Evolutionary conservation across 2,113 vertebrate species (phyloP).

Genomic region (Cyanoramphus novaezelandiae): DNA sequence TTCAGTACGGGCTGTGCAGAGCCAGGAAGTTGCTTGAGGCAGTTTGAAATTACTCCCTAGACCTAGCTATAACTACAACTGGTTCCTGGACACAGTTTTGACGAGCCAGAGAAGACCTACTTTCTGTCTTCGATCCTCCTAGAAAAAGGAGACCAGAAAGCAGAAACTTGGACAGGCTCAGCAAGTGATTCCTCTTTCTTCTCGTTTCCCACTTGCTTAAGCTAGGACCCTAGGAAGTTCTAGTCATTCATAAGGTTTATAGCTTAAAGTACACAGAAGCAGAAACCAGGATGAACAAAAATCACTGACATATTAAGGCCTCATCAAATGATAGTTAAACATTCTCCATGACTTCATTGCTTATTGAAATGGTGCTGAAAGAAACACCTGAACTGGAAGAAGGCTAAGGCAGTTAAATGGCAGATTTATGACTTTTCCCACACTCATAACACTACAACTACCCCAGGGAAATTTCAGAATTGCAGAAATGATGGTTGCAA

Average conservation of each 20-base stretch:
- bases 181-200: not conserved
- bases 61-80: not conserved
- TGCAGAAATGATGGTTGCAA: not conserved
- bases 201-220: not conserved
- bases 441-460: not conserved
- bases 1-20: not conserved
- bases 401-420: not conserved
- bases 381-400: not conserved
- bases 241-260: not conserved
- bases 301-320: not conserved
- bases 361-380: not conserved
- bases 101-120: not conserved
- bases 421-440: not conserved
- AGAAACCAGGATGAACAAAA: not conserved
- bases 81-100: not conserved
- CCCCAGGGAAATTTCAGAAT: not conserved
- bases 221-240: not conserved
- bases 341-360: not conserved
- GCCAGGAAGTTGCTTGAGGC: not conserved
- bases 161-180: not conserved
- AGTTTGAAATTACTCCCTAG: not conserved
- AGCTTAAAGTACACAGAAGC: not conserved
- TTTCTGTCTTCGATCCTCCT: not conserved
- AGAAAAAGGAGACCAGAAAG: not conserved
- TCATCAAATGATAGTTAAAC: not conserved